Base-by-base conservation (phyloP, 2,797 vertebrate species). In the Sebastes kiyomatsui region DNA sequence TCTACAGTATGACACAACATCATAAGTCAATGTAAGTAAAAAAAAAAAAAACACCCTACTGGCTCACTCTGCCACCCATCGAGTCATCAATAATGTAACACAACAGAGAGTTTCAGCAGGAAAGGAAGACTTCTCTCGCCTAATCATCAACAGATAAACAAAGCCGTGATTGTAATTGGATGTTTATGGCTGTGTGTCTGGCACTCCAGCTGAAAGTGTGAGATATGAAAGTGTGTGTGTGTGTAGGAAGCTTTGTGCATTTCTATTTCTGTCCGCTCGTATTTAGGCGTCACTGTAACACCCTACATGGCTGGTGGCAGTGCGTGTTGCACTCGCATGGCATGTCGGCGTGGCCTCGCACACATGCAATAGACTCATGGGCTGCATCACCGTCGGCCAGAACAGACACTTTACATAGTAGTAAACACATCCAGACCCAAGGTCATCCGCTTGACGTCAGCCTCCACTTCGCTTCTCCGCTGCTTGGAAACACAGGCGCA, bases 371-470 rank as follows among this genome's bases (percentile, higher is more conserved):
- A 74, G 80, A 88, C 79, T 85, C 59, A 38, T 38, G 35, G 83
- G 61, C 82, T 79, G 76, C 88, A 79, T 84, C 77, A 72, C 74
- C 7, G 28, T 68, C 56, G 82, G 60, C 67, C 85, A 77, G 80
- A 72, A 52, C 72, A 90, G 80, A 90, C 84, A 80, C 90, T 91
- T 91, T 83, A 90, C 90, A 84, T 80, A 82, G 81, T 70, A 67
- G 91, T 91, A 93, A 93, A 94, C 93, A 93, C 84, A 84, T 75
- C 79, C 65, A 87, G 87, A 88, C 79, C 70, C 87, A 89, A 90
- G 92, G 92, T 88, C 87, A 82, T 72, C 70, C 8, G 80, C 81
- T 90, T 94, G 93, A 94, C 91, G 90, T 93, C 93, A 94, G 81
- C 87, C 79, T 72, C 66, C 25, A 79, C 87, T 90, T 85, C 60